A percentile compares a stretch with the other conserved stretches of the same genome.
phyloP scores from a whole-genome alignment of 64 coral and sea anemone genomes.

The Porites lutea region DNA sequence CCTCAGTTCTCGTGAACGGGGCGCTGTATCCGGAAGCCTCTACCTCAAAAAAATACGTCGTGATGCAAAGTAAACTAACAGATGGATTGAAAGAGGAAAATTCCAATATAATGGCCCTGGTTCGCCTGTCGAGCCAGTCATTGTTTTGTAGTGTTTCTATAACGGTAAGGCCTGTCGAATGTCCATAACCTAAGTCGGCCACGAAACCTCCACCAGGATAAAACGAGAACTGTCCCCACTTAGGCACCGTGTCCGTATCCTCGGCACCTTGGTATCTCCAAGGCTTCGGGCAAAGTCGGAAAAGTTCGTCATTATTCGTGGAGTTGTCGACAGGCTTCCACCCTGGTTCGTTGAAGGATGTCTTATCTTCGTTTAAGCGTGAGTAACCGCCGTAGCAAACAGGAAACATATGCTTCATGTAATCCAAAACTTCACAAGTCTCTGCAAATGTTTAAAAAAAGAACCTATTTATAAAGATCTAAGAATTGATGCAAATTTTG shows the following conservation, averaged over 20 bases:
- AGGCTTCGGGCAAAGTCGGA: constrained; percentile 74
- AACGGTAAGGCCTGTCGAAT: constrained; percentile 41
- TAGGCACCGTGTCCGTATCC: constrained; percentile 8
- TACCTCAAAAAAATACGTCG: constrained; percentile 51
- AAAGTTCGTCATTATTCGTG: constrained; percentile 28
- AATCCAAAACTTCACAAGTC: constrained; percentile 40
- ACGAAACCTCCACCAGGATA: constrained; percentile 70
- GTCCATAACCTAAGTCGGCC: constrained; percentile 62
- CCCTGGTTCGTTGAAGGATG: constrained; percentile 44
- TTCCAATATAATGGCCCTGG: constrained; percentile 61
- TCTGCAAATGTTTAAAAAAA: constrained; percentile 11
- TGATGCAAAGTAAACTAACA: constrained; percentile 40
- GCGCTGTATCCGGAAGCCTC: constrained; percentile 48
- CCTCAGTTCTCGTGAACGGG: constrained; percentile 21
- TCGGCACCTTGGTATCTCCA: constrained; percentile 63
- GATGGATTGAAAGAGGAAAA: constrained; percentile 60
- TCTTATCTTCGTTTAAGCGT: constrained; percentile 54
- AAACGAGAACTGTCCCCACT: constrained; percentile 57
- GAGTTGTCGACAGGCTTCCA: constrained; percentile 39
- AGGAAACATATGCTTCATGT: constrained; percentile 34
- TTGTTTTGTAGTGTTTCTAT: constrained; percentile 10
- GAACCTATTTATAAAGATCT: no score
- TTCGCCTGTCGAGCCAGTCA: constrained; percentile 61
- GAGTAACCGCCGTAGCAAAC: constrained; percentile 44
- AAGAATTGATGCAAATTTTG: no score